These are phyloP conservation scores for Megalops atlanticus DNA, from an alignment of 2,113 vertebrate genomes.

Conservation along the genomic window DNA sequence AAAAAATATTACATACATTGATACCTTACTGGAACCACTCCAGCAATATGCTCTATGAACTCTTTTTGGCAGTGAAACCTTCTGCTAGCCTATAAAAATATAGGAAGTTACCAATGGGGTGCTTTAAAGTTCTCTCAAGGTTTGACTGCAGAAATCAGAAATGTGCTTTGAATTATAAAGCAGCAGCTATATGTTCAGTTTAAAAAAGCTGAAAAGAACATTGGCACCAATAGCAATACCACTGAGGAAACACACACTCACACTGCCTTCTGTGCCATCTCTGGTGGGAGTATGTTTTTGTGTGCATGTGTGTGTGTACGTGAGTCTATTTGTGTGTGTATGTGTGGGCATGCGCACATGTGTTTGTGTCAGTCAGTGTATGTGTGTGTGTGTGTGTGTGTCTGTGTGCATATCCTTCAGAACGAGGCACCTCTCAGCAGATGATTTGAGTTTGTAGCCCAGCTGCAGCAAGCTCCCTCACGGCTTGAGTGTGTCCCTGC, in stretches of 20 bases:
- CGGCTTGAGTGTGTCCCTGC: not conserved
- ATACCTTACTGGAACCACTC: not conserved
- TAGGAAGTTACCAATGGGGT: not conserved
- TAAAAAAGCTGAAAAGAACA: too few relatives aligned
- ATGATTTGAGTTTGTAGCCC: slow-evolving; percentile 19
- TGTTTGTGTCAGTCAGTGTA: slow-evolving; percentile 10
- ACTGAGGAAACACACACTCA: too few relatives aligned
- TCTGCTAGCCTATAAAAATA: not conserved
- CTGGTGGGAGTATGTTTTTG: slow-evolving; percentile 29
- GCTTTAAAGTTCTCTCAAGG: slow-evolving; percentile 53
- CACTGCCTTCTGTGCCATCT: slow-evolving; percentile 19
- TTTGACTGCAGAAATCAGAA: slow-evolving; percentile 70
- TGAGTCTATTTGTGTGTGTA: not conserved
- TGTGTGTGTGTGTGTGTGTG: slow-evolving; percentile 24
- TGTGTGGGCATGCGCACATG: not conserved
- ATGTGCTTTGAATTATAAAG: slow-evolving; percentile 68
- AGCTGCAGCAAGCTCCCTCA: not conserved
- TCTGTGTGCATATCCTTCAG: slow-evolving; percentile 10
- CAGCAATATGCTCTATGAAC: not conserved
- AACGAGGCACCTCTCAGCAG: not conserved
- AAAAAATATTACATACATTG: not conserved
- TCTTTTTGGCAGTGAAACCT: not conserved
- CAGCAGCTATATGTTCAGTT: not conserved
- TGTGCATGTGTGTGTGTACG: not conserved
- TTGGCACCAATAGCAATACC: too few relatives aligned